Evolutionary conservation across 2,888 invertebrate genomes (phyloP).

Genomic region (Prosapia bicincta): DNA sequence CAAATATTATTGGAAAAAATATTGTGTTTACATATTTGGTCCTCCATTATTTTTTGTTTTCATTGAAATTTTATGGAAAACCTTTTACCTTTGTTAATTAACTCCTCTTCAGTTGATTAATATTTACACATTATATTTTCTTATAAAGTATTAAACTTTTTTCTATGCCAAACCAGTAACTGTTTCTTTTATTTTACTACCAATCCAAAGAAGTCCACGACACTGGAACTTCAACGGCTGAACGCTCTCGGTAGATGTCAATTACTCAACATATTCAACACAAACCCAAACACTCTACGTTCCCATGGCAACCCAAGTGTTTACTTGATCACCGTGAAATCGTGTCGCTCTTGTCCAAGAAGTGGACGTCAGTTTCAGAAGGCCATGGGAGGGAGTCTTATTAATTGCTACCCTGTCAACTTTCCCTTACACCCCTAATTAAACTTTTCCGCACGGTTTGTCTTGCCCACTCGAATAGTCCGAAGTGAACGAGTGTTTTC

Average conservation of each 20-base stretch:
- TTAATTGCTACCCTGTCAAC: background rate
- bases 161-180: too few relatives aligned
- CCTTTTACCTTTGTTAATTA: too few relatives aligned
- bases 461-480: background rate
- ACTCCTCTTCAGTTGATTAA: too few relatives aligned
- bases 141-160: too few relatives aligned
- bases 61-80: too few relatives aligned
- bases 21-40: too few relatives aligned
- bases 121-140: too few relatives aligned
- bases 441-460: background rate
- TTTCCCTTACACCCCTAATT: background rate
- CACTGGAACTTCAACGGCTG: too few relatives aligned
- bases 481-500: background rate
- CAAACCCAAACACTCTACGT: background rate
- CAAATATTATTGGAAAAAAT: too few relatives aligned
- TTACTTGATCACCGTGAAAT: constrained; percentile 2
- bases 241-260: background rate
- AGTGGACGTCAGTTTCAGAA: background rate
- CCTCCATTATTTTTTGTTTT: too few relatives aligned
- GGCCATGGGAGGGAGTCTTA: background rate
- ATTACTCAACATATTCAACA: background rate
- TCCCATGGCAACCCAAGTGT: background rate
- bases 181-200: too few relatives aligned
- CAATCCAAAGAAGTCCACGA: too few relatives aligned
- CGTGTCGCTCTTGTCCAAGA: background rate